Base-by-base conservation (phyloP, 1,140 invertebrate genomes). In the Drosophila erecta region DNA sequence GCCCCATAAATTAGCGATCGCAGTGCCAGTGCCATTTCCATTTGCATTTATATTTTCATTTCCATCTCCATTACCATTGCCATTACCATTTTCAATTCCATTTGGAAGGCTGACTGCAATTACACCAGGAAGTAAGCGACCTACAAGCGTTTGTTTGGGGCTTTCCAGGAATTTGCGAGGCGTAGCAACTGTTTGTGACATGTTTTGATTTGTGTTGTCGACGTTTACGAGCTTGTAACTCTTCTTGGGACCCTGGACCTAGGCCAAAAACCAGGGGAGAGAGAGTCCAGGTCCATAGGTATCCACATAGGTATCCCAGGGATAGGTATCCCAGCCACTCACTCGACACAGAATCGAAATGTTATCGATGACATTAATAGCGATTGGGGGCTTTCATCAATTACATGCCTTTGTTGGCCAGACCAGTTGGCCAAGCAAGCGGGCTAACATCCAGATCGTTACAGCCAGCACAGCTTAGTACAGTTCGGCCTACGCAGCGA, bases 301-400 rank as follows among this genome's bases (percentile, higher is more conserved):
- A n/a, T n/a, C n/a, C n/a, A 27, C 27, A 30, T 30, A 30, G 30
- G 30, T 30, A 30, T 30, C 11, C 37, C 11, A 33, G 11, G 35
- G 33, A 61, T n/a, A n/a, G n/a, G n/a, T n/a, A n/a, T n/a, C n/a
- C n/a, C 64, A 64, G 30, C 64, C 74, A 56, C 76, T 73, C 60
- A 60, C 58, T 57, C 62, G 50, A 69, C 66, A 71, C 51, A 49
- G 67, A 70, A 71, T 71, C 65, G 10, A 78, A 78, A 70, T 89
- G 84, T 84, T 89, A 89, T 89, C 84, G 84, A 77, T 89, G 84
- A 89, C 84, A 89, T 89, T 89, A 90, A 89, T 89, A 89, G 84
- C 84, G 80, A 90, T 89, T 84, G 53, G 60, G 78, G 79, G 74
- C 84, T 87, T 87, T 87, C 84, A 87, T 87, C 83, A 87, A 87